Evolutionary conservation across 2,888 invertebrate genomes (phyloP), one percentile per base, ranked within the genome.

Genomic region (Dorcus hopei): DNA sequence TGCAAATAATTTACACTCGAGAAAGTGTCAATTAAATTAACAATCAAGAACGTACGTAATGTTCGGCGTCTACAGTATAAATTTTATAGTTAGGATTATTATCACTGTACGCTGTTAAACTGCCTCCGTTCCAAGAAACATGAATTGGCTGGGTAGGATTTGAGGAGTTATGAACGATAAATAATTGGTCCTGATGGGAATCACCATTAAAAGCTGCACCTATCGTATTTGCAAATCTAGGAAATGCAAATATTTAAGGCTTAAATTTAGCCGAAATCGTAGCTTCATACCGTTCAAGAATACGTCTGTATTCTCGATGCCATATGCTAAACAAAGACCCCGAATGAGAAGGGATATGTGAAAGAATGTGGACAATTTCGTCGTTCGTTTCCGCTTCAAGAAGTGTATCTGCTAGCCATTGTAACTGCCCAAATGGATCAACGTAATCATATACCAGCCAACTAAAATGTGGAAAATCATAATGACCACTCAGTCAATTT

Each of bases 121-220:
- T 90, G 9, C 94, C 95, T 0, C 88, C 90, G 55, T 93, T 90
- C 84, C 90, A 94, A 4, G 89, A 88, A 3, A 93, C 81, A 61
- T 83, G 86, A 4, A 85, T 81, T 0, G 93, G 82, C 45, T 81
- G 72, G 0, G 76, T 75, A 6, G 80, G 80, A 43, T 82, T 80
- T 1, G 80, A 72, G 3, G 74, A 68, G 58, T 82, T 82, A 72
- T 89, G 91, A 74, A 87, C 88, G 52, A 93, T 77, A 68, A 85
- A 84, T 69, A 90, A 84, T 72, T 89, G 87, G 68, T 93, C 92
- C 1, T 82, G 81, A 72, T 93, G 93, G 0, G 88, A 87, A 73
- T 93, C 93, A 0, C 93, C 94, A 70, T 88, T 90, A 74, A 93
- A 94, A 73, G 93, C 89, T 0, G 85, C 92, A 0, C 82, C 81